Evolutionary conservation across 2,888 invertebrate genomes (phyloP).

Genomic region (Drosophila rubida): DNA sequence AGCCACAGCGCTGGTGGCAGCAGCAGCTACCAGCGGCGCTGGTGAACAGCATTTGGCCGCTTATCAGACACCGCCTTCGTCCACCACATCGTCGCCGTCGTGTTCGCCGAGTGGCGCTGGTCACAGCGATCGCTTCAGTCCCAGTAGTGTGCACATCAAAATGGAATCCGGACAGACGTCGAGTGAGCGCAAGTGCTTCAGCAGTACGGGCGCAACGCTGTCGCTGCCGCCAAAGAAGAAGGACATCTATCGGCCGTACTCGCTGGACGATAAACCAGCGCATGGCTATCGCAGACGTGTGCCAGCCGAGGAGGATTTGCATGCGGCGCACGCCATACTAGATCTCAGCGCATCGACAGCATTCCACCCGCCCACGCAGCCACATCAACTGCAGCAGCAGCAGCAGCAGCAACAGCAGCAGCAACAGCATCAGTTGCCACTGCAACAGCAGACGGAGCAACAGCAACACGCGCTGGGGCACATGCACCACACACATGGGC

Average conservation of each 20-base stretch:
- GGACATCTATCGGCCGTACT: constrained; percentile 95
- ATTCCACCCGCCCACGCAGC: constrained; percentile 88
- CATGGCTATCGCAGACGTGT: constrained; percentile 84
- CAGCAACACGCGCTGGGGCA: constrained; percentile 34
- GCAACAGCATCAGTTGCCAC: constrained; percentile 47
- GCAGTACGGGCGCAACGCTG: constrained; percentile 92
- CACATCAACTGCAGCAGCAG: constrained; percentile 83
- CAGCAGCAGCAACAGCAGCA: constrained; percentile 64
- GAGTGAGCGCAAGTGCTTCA: constrained; percentile 93
- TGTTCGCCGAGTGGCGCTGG: constrained; percentile 77
- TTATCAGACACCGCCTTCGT: constrained; percentile 83
- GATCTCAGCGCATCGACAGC: constrained; percentile 95
- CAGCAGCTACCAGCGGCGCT: constrained; percentile 42
- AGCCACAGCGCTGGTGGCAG: constrained; percentile 69
- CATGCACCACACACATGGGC: constrained; percentile 67
- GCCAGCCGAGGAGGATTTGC: constrained; percentile 92
- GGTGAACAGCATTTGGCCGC: constrained; percentile 73
- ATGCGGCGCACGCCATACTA: constrained; percentile 94
- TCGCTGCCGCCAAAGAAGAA: constrained; percentile 95
- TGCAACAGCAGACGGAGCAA: constrained; percentile 55
- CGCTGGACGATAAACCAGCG: constrained; percentile 88
- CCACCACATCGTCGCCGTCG: constrained; percentile 85
- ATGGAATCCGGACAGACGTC: constrained; percentile 86
- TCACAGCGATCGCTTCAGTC: constrained; percentile 81
- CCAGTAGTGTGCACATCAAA: constrained; percentile 83